Base-by-base conservation (phyloP, 1,140 invertebrate species). In the Neotoxoptera formosana region DNA sequence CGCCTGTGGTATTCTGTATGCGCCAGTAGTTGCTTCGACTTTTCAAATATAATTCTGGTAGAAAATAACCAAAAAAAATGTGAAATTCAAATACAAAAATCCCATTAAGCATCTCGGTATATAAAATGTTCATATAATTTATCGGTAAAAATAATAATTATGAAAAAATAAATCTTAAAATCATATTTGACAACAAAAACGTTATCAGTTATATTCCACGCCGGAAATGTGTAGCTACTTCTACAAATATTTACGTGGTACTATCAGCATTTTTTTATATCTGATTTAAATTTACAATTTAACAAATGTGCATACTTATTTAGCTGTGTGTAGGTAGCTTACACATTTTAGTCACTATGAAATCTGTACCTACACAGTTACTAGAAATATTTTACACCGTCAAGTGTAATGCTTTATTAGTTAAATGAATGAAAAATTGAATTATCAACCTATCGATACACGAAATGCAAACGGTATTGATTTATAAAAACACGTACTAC, bases 141-240 rank as follows among this genome's bases (percentile, higher is more conserved):
- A 6, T n/a, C n/a, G 4, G n/a, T n/a, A 76, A 76, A 60, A 76
- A 76, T 76, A 76, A 76, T 76, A 76, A 76, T 76, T 34, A n/a
- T 76, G 60, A 76, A 76, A 67, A 76, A 76, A 76, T 76, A 76
- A 76, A n/a, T 76, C 60, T 76, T 76, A 17, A 76, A 67, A 67
- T 67, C n/a, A n/a, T 9, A 60, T 60, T 25, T 56, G 56, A 30
- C 30, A 30, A 60, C 53, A 60, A 60, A 60, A 30, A 30, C 3
- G 30, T 30, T 67, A 67, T 60, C 60, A 11, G 30, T 67, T 0
- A 67, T n/a, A 67, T 67, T 14, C 30, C 14, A 67, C 30, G 11
- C 30, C 9, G 4, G 30, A n/a, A n/a, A n/a, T 53, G 21, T 7
- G 21, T 21, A 53, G 20, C 3, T 53, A 53, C 4, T 67, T 17